Base-by-base conservation (phyloP, 2,888 invertebrate genomes). In the Cerceris ruficornis region DNA sequence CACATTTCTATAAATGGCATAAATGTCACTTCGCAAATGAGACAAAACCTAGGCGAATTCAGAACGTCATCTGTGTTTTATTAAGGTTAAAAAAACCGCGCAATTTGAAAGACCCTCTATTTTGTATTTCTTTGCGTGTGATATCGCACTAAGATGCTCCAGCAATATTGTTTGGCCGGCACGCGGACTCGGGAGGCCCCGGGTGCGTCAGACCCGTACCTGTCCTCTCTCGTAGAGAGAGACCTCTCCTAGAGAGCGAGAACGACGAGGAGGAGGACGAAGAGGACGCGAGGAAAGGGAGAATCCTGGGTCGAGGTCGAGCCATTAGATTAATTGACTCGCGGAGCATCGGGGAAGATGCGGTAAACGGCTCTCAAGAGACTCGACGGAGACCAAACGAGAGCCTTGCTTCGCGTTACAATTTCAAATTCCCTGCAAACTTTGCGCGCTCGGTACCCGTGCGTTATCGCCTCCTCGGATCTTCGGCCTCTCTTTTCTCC, bases 281-380 rank as follows among this genome's bases (percentile, higher is more conserved):
- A 17, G 52, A 41, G 15, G 52, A 17, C 15, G 60, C 13, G 55
- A 60, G 42, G 62, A 7, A n/a, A 15, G 54, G 42, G 42, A 59
- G 14, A 7, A 1, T 7, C 42, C 9, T 50, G 15, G 41, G 55
- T 9, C 58, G 61, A 50, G 80, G 65, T 70, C 71, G 74, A 70
- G 82, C 82, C 80, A 86, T 87, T 84, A 86, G 62, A 81, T 84
- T 85, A 87, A 87, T 85, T 85, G 87, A 80, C 84, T 84, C 78
- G 66, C 61, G 72, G 55, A 60, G 69, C 78, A 65, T 69, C 69
- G 52, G 15, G 39, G 8, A 55, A 28, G 61, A 71, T 54, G 69
- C 46, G 15, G 5, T 13, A 50, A 42, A 60, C 57, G 57, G 66
- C 46, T 9, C 54, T 55, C 57, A 0, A 6, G 70, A 28, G 61